Conservation (phyloP, 2,113 vertebrate genomes). For the Passer domesticus region DNA sequence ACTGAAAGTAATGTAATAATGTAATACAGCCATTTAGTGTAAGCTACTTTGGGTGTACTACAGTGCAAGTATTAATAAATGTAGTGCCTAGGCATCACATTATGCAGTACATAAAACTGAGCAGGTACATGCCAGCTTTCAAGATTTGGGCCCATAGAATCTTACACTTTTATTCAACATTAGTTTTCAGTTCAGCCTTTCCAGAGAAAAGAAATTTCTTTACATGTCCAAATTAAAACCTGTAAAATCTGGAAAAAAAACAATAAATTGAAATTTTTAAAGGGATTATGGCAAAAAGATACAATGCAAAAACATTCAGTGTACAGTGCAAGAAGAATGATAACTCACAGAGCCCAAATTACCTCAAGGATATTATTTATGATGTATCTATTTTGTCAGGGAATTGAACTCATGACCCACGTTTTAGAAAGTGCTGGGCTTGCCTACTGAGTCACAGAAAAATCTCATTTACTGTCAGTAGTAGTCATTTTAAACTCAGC, state of each 20-base stretch:
- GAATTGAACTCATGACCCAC: constrained; percentile 38
- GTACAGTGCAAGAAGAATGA: not conserved
- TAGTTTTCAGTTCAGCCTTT: not conserved
- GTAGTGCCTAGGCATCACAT: not conserved
- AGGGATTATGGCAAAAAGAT: not conserved
- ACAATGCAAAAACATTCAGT: not conserved
- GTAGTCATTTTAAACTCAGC: not conserved
- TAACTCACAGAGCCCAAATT: not conserved
- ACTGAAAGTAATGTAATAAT: not conserved
- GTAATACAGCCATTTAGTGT: not conserved
- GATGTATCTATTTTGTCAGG: constrained; percentile 30
- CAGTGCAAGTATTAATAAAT: not conserved
- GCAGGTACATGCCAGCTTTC: not conserved
- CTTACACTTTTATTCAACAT: not conserved
- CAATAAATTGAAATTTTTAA: not conserved
- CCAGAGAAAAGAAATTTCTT: not conserved
- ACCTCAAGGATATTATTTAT: constrained; percentile 24
- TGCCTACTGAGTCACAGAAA: constrained; percentile 27
- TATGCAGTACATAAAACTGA: not conserved
- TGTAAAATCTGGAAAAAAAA: not conserved
- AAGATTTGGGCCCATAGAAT: not conserved
- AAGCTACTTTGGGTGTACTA: not conserved
- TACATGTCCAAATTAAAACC: not conserved
- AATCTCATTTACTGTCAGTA: constrained; percentile 22
- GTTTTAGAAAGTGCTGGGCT: constrained; percentile 13